Percentiles rank a stretch among this genome's conserved stretches.
Conservation (phyloP, 1,140 invertebrate genomes). For the Carcinoscorpius rotundicauda region DNA sequence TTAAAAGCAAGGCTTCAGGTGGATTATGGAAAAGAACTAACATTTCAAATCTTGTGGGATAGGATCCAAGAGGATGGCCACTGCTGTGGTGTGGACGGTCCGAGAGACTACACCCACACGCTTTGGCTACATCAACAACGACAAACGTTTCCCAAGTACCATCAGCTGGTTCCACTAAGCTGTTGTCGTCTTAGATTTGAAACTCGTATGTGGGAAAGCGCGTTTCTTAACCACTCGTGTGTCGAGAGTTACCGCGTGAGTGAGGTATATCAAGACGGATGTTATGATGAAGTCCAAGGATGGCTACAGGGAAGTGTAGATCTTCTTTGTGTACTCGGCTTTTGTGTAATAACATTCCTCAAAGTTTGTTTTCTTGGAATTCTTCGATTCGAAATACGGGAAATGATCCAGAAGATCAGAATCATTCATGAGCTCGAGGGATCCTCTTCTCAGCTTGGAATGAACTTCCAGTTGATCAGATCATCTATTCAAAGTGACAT, state of each 20-base stretch:
- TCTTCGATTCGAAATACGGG: constrained; percentile 63
- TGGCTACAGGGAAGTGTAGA: constrained; percentile 67
- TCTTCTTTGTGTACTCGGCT: constrained; percentile 67
- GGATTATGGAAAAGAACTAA: constrained; percentile 52
- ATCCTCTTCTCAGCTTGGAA: no score
- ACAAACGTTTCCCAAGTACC: constrained; percentile 6
- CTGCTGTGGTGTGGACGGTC: constrained; percentile 64
- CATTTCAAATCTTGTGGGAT: constrained; percentile 63
- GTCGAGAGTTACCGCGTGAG: constrained; percentile 9
- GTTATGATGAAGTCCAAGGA: constrained; percentile 50
- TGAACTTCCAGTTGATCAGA: no score
- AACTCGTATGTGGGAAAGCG: constrained; percentile 4
- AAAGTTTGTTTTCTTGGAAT: constrained; percentile 82
- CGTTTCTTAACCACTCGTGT: constrained; percentile 8
- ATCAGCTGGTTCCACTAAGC: constrained; percentile 21
- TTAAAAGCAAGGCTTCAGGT: constrained; percentile 43
- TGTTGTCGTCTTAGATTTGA: constrained; percentile 17
- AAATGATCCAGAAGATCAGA: constrained; percentile 81
- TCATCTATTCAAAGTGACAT: no score
- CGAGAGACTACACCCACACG: constrained; percentile 44
- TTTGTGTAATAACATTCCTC: constrained; percentile 77
- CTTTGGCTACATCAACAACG: constrained; percentile 14
- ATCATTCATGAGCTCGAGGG: constrained; percentile 37
- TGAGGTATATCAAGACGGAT: constrained; percentile 37
- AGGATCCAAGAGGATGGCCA: constrained; percentile 55